Evolutionary conservation across 2,113 vertebrate genomes (phyloP), one percentile per base, ranked within the genome.

Genomic region (Castor canadensis): DNA sequence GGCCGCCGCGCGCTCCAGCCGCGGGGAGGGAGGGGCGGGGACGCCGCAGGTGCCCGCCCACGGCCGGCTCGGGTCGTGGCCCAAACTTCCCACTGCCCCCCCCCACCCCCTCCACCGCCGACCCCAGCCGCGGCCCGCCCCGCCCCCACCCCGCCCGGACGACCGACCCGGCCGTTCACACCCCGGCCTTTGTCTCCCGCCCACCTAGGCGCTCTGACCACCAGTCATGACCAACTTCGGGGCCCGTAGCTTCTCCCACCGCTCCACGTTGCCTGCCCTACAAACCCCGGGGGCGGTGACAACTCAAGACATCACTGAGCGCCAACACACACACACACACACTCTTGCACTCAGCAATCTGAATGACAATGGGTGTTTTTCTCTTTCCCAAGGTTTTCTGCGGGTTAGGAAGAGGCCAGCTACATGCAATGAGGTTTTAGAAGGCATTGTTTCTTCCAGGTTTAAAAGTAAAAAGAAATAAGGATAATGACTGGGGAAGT

Each of bases 141-240:
- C 62, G 73, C 95, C 94, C 95, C 89, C 87, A 85, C 94, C 97
- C 96, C 90, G 67, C 49, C 3, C 91, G 72, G 91, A 92, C 95
- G 90, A 28, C 86, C 91, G 95, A 49, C 91, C 77, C 52, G 72
- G 80, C 94, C 58, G 81, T 72, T 58, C 67, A 67, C 90, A 72
- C 87, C 95, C 62, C 87, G 91, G 95, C 95, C 97, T 97, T 97
- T 97, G 97, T 97, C 96, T 96, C 1, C 24, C 0, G 81, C 91
- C 86, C 45, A 97, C 97, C 96, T 95, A 95, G 91, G 93, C 22
- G 56, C 82, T 62, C 1, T 13, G n/a, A 58, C 38, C 94, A 91
- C 83, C 93, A 32, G 35, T n/a, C 13, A 7, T 9, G 1, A 3
- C 94, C 17, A 89, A 97, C 89, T 94, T 77, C 26, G 76, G 58